These are phyloP conservation scores for Glossophaga mutica DNA, from an alignment of 2,797 vertebrate species.

Conservation along the genomic window DNA sequence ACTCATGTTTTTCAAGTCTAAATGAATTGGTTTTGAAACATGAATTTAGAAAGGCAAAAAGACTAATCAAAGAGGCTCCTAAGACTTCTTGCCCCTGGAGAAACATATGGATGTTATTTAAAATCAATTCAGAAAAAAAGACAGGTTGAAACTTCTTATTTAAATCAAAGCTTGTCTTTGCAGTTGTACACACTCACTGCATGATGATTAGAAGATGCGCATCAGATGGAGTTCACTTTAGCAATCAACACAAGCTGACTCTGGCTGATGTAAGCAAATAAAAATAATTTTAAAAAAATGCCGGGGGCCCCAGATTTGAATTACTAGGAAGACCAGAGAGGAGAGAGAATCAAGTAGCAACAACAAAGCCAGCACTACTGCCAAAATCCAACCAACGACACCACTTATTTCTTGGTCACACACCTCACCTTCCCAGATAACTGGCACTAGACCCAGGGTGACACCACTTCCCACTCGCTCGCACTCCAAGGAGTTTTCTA, in stretches of 20 bases:
- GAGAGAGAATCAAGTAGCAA: not conserved
- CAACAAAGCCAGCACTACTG: not conserved
- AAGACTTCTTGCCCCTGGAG: constrained; percentile 53
- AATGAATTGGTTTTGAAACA: constrained; percentile 68
- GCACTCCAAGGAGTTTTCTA: not conserved
- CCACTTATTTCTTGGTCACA: not conserved
- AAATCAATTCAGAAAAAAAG: constrained; percentile 63
- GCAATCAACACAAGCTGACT: not conserved
- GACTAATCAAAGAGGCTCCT: constrained; percentile 66
- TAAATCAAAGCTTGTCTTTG: constrained; percentile 50
- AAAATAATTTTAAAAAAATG: not conserved
- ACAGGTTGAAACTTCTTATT: constrained; percentile 64
- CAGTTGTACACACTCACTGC: not conserved
- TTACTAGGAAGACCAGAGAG: not conserved
- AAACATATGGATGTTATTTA: constrained; percentile 71
- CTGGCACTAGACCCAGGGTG: not conserved
- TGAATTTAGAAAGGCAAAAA: constrained; percentile 68
- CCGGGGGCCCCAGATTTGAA: not conserved
- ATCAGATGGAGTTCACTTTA: not conserved
- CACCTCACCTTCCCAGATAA: not conserved
- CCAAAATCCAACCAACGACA: not conserved
- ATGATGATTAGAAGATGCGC: constrained; percentile 12
- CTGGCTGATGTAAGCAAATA: constrained; percentile 11
- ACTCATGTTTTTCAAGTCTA: constrained; percentile 64
- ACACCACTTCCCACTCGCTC: not conserved